phyloP scores from a whole-genome alignment of 2,113 vertebrate species.

The Cyrtonyx montezumae region DNA sequence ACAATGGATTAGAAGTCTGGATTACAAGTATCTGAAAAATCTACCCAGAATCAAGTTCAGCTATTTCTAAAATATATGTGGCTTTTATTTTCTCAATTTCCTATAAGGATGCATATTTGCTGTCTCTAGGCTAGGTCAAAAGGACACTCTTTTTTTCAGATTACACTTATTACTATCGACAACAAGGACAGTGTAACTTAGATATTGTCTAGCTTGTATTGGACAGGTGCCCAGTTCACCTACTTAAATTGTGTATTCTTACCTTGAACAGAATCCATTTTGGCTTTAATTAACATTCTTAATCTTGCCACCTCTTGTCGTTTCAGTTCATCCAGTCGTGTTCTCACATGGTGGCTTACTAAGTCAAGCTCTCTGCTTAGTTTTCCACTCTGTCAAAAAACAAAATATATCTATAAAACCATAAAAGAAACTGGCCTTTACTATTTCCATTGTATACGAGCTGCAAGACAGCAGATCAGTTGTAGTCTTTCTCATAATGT shows the following conservation, averaged over 20 bases:
- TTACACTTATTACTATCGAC: background rate
- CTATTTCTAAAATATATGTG: background rate
- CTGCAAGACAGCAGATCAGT: background rate
- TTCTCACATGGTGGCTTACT: conserved; percentile 95
- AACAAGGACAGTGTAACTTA: background rate
- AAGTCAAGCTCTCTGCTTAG: conserved; percentile 96
- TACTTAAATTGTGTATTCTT: conserved; percentile 69
- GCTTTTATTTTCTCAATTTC: background rate
- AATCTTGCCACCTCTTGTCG: conserved; percentile 94
- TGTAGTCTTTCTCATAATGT: background rate
- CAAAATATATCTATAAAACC: background rate
- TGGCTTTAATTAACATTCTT: conserved; percentile 94
- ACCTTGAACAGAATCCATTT: conserved; percentile 91
- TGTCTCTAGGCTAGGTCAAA: background rate
- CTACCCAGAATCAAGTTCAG: background rate
- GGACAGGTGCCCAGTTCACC: background rate
- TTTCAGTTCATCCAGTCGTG: conserved; percentile 94
- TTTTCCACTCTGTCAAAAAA: conserved; percentile 87
- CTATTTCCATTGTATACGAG: background rate
- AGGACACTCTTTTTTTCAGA: background rate
- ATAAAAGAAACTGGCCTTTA: background rate
- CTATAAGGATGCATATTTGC: background rate
- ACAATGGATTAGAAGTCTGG: background rate
- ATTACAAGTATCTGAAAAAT: background rate
- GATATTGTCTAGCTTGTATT: background rate